phyloP scores from a whole-genome alignment of 1,140 invertebrate genomes.

The Zaprionus ornatus region DNA sequence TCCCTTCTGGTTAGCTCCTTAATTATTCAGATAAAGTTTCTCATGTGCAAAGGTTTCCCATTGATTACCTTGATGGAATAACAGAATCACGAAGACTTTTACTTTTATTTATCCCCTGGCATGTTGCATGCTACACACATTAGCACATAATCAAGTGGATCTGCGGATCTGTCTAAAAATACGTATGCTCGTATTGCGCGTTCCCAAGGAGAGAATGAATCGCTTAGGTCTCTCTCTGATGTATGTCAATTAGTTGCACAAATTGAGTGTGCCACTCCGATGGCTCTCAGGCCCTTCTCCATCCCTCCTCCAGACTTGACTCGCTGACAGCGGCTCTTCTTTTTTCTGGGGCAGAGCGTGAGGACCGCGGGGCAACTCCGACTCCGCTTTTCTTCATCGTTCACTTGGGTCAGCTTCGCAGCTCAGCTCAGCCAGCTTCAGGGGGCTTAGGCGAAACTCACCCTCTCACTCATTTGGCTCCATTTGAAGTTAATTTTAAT shows the following conservation, averaged over 20 bases:
- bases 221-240: slow-evolving; percentile 22
- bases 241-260: slow-evolving; percentile 77
- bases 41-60: not conserved
- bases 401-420: not conserved
- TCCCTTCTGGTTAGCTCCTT: not conserved
- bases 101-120: slow-evolving; percentile 2
- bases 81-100: not conserved
- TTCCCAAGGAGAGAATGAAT: slow-evolving; percentile 18
- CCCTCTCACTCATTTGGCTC: slow-evolving; percentile 37
- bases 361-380: not conserved
- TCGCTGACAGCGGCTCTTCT: not conserved
- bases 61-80: not conserved
- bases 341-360: not conserved
- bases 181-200: slow-evolving; percentile 26
- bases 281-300: not conserved
- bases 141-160: slow-evolving; percentile 40
- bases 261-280: slow-evolving; percentile 65
- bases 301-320: not conserved
- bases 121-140: slow-evolving; percentile 39
- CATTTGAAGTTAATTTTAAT: slow-evolving; percentile 77
- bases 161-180: slow-evolving; percentile 43
- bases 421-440: slow-evolving; percentile 14
- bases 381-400: not conserved
- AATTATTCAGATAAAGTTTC: not conserved
- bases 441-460: not conserved